Conservation (phyloP, 2,797 vertebrate species). For the Peromyscus nudipes region DNA sequence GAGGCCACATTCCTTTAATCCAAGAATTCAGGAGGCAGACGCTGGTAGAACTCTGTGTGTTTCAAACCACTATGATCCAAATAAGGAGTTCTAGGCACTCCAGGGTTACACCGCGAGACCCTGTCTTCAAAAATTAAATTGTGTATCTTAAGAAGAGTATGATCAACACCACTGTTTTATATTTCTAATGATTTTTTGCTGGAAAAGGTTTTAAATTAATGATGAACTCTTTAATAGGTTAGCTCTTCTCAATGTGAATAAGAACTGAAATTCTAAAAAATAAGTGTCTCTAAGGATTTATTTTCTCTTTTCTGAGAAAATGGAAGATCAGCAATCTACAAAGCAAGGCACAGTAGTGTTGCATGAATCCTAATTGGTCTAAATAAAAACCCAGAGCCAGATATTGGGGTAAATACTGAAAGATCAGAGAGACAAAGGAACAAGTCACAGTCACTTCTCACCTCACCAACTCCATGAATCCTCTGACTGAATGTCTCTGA, state of each 20-base stretch:
- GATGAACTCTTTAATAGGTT: not conserved
- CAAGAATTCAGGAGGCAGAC: not conserved
- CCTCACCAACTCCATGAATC: too few species aligned
- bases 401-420: too few species aligned
- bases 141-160: not conserved
- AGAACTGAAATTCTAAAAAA: conserved; percentile 41
- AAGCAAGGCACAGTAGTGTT: not conserved
- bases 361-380: too few species aligned
- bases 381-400: too few species aligned
- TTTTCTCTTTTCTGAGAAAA: conserved; percentile 52
- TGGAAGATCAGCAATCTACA: not conserved
- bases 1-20: not conserved
- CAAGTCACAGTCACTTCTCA: too few species aligned
- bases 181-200: not conserved
- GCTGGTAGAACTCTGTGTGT: not conserved
- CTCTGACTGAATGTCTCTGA: too few species aligned
- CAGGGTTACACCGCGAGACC: not conserved
- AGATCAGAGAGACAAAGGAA: too few species aligned
- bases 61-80: too few species aligned
- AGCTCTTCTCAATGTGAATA: not conserved
- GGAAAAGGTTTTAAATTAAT: not conserved
- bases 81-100: not conserved
- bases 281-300: not conserved
- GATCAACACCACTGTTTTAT: not conserved
- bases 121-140: not conserved